Evolutionary conservation across 92 coral and sea anemone genomes (phyloP).

Genomic region (Paragorgia papillata): DNA sequence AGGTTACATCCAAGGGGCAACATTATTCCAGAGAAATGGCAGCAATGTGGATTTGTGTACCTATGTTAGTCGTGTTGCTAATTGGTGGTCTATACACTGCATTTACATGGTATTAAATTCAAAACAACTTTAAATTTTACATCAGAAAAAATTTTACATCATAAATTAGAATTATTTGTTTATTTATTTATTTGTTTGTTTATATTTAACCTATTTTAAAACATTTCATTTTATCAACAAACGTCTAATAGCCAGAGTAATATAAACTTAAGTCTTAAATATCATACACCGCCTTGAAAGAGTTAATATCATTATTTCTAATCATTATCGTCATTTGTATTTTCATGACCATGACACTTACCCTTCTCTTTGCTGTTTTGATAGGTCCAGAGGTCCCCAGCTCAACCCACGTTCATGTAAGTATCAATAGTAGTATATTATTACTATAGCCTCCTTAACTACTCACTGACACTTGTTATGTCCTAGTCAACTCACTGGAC

Average conservation of each 20-base stretch:
- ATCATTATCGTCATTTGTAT: background rate
- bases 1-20: constrained; percentile 88
- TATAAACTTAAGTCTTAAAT: too few relatives aligned
- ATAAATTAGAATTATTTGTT: background rate
- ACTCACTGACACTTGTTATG: too few relatives aligned
- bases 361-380: constrained; percentile 16
- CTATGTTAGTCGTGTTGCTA: constrained; percentile 89
- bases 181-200: too few relatives aligned
- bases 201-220: too few relatives aligned
- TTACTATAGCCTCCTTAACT: too few relatives aligned
- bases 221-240: too few relatives aligned
- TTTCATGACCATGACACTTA: background rate
- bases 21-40: constrained; percentile 90
- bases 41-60: constrained; percentile 97
- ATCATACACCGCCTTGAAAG: too few relatives aligned
- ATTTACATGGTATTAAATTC: constrained; percentile 78
- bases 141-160: background rate
- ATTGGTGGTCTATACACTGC: constrained; percentile 93
- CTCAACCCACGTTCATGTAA: constrained; percentile 10
- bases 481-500: too few relatives aligned
- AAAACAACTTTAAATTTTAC: background rate
- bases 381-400: constrained; percentile 26
- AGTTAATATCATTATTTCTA: too few relatives aligned
- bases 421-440: background rate
- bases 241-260: too few relatives aligned